Evolutionary conservation across 2,797 vertebrate species (phyloP).

Genomic region (Philypnodon macrostomus): DNA sequence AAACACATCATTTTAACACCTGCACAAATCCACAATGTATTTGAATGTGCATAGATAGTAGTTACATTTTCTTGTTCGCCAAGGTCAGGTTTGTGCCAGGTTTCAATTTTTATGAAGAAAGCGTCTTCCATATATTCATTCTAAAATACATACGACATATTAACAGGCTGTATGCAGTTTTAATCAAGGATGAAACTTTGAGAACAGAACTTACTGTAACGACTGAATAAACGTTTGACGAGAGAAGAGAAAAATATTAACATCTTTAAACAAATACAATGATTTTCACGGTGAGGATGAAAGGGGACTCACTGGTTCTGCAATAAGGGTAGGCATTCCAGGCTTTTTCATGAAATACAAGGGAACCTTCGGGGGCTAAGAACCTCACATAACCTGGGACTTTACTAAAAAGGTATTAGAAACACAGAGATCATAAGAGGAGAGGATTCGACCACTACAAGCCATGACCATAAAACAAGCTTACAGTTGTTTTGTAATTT

Average conservation of each 20-base stretch:
- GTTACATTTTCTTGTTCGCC: conserved; percentile 90
- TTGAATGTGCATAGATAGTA: neutral
- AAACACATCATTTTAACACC: neutral
- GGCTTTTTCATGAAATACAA: conserved; percentile 93
- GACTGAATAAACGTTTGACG: conserved; percentile 71
- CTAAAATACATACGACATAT: conserved; percentile 58
- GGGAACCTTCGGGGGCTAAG: conserved; percentile 86
- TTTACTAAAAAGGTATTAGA: conserved; percentile 76
- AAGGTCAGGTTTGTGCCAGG: conserved; percentile 95
- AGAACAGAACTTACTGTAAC: conserved; percentile 84
- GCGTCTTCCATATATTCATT: conserved; percentile 95
- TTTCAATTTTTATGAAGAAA: conserved; percentile 95
- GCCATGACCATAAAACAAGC: too few species aligned
- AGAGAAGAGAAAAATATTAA: neutral
- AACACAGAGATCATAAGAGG: too few species aligned
- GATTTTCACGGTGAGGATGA: too few species aligned
- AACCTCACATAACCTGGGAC: conserved; percentile 86
- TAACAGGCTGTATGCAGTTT: neutral
- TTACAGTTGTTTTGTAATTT: too few species aligned
- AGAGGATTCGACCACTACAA: neutral
- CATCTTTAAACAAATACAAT: too few species aligned
- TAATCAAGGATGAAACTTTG: too few species aligned
- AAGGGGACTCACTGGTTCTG: conserved; percentile 84
- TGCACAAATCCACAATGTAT: neutral
- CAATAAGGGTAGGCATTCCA: conserved; percentile 98